Evolutionary conservation across 2,797 vertebrate genomes (phyloP).

Genomic region (Coranthus polyacanthus): DNA sequence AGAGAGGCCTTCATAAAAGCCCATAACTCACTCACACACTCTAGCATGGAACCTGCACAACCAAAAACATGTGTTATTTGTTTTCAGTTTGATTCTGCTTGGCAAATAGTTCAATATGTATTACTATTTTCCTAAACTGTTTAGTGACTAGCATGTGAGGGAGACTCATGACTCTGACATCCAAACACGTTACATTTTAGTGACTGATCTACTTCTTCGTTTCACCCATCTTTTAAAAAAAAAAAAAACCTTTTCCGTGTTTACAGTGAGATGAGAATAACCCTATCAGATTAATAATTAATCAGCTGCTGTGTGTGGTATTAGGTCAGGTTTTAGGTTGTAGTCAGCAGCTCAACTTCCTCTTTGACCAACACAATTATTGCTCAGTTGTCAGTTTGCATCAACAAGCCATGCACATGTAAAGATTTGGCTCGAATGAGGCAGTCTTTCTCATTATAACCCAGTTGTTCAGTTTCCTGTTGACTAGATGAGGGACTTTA

Average conservation of each 20-base stretch:
- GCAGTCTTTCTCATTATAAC: not conserved
- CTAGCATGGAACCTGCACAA: not conserved
- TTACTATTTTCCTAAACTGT: not conserved
- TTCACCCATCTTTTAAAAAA: not conserved
- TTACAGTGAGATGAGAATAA: slow-evolving; percentile 7
- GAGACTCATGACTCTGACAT: no score
- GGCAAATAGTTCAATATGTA: not conserved
- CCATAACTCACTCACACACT: not conserved
- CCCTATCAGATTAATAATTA: not conserved
- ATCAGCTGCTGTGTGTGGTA: slow-evolving; percentile 2
- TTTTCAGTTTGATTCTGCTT: not conserved
- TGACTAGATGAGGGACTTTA: not conserved
- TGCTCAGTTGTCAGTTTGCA: not conserved
- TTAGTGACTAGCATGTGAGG: no score
- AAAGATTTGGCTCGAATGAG: not conserved
- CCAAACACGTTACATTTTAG: not conserved
- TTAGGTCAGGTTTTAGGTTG: not conserved
- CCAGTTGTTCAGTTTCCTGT: not conserved
- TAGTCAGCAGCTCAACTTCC: slow-evolving; percentile 9
- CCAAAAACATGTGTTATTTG: not conserved
- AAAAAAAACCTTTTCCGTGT: slow-evolving; percentile 6
- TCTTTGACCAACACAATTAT: slow-evolving; percentile 9
- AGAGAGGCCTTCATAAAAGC: not conserved
- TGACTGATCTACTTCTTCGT: not conserved
- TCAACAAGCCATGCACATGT: not conserved